phyloP scores from a whole-genome alignment of 2,797 vertebrate species.

The Semaprochilodus insignis region DNA sequence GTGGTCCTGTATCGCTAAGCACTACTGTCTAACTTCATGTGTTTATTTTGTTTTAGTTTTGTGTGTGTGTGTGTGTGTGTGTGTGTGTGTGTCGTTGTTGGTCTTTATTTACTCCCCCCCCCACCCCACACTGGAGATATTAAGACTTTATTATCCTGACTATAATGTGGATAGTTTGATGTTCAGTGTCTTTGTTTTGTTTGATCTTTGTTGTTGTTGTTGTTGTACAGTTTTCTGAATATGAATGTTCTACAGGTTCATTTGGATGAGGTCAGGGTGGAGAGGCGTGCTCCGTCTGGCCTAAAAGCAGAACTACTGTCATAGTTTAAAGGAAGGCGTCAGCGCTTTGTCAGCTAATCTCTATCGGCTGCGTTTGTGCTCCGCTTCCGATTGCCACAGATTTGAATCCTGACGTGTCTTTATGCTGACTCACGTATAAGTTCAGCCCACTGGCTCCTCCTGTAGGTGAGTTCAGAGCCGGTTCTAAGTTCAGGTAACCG shows the following conservation, averaged over 20 bases:
- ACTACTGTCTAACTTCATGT: conserved; percentile 64
- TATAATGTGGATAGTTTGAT: conserved; percentile 60
- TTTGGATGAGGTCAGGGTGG: conserved; percentile 53
- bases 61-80: neutral
- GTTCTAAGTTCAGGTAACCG: no score
- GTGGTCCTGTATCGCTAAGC: conserved; percentile 70
- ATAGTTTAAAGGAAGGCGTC: conserved; percentile 54
- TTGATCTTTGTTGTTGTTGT: conserved; percentile 62
- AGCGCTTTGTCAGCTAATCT: neutral
- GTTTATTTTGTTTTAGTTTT: conserved; percentile 69
- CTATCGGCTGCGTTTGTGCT: neutral
- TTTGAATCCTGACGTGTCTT: no score
- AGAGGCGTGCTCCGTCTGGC: conserved; percentile 50
- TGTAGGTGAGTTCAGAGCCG: no score
- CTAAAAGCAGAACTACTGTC: conserved; percentile 81
- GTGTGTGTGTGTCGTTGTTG: conserved; percentile 50
- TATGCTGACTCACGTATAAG: no score
- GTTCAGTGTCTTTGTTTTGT: conserved; percentile 53
- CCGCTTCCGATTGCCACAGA: neutral
- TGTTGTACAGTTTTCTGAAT: conserved; percentile 51
- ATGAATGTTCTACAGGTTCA: conserved; percentile 73
- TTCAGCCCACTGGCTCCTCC: no score
- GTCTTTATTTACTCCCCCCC: conserved; percentile 71
- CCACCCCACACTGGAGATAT: conserved; percentile 84
- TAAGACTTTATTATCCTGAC: conserved; percentile 58